Base-by-base conservation (phyloP, 2,888 invertebrate genomes). In the Macaria liturata region DNA sequence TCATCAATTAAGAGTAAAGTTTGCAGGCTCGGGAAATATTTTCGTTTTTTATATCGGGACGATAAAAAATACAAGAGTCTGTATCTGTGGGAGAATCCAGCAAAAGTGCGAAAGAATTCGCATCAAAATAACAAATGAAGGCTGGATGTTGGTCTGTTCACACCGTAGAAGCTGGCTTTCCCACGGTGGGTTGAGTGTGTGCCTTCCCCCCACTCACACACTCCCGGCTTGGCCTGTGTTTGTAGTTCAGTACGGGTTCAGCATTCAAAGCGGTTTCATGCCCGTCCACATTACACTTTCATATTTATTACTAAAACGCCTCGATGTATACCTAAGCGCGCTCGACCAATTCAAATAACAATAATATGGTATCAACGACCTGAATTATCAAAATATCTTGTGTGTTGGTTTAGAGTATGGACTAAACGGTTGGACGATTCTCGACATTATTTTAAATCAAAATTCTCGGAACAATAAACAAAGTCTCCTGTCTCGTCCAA, bases 211-310 rank as follows among this genome's bases (percentile, higher is more conserved):
- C 66, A 68, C 75, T 68, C 75, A 73, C 69, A 68, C 70, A 69
- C 68, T 72, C 76, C 74, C 76, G 74, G 76, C 68, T 70, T 72
- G 72, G 74, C 78, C 77, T 74, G 80, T 84, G 85, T 86, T 86
- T 85, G 86, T 86, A 83, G 82, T 86, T 83, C 85, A 85, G 85
- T 87, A 86, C 88, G 85, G 80, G 86, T 81, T 86, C 87, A 87
- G 88, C 86, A 88, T 90, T 87, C 87, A 87, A 84, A 88, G 85
- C 84, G 81, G 77, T 79, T 81, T 83, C 84, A 83, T 83, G 81
- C 86, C 83, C 84, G 76, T 78, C 76, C 78, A 83, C 85, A 89
- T 88, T 86, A 89, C 84, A 88, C 85, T 86, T 86, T 84, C 82
- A 87, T 88, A 88, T 86, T 87, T 88, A 87, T 87, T 87, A 81